A percentile compares a stretch with the other conserved stretches of the same genome.
Evolutionary conservation across 1,140 invertebrate genomes (phyloP).

Genomic region (Colletes gigas): DNA sequence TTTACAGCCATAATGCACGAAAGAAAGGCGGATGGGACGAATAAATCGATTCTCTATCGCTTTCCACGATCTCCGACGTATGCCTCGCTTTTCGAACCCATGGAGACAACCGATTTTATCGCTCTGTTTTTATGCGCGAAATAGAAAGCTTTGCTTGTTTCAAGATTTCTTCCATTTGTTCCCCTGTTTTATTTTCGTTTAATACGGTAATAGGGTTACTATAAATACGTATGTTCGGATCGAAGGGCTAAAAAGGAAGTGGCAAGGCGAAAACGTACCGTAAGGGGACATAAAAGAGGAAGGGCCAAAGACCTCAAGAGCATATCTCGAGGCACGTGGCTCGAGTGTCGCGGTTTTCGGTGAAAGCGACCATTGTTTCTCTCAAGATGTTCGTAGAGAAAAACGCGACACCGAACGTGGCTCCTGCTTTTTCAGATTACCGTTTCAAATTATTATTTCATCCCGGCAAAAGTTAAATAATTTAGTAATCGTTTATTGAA

Average conservation of each 20-base stretch:
- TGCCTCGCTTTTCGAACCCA: too few species aligned
- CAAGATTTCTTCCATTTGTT: too few species aligned
- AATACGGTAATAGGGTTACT: neutral
- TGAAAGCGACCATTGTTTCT: slow-evolving; percentile 61
- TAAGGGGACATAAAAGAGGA: slow-evolving; percentile 5
- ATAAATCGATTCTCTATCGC: neutral
- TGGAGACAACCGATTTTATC: neutral
- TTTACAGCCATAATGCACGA: neutral
- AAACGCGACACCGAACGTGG: slow-evolving; percentile 11
- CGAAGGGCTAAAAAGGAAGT: neutral
- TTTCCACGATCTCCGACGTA: neutral
- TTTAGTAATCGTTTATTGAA: too few species aligned
- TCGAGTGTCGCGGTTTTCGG: slow-evolving; percentile 50
- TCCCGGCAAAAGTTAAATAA: too few species aligned
- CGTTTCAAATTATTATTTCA: too few species aligned
- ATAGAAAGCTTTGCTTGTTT: neutral
- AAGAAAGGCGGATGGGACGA: neutral
- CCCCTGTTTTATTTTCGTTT: too few species aligned
- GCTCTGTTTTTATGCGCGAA: slow-evolving; percentile 20
- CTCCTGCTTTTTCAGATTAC: too few species aligned
- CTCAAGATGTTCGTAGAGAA: slow-evolving; percentile 1
- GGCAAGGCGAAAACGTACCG: neutral
- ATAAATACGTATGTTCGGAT: neutral
- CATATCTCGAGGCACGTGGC: neutral
- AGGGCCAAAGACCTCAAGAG: slow-evolving; percentile 58